Base-by-base conservation (phyloP, 2,113 vertebrate genomes). In the Nyctereutes procyonoides region DNA sequence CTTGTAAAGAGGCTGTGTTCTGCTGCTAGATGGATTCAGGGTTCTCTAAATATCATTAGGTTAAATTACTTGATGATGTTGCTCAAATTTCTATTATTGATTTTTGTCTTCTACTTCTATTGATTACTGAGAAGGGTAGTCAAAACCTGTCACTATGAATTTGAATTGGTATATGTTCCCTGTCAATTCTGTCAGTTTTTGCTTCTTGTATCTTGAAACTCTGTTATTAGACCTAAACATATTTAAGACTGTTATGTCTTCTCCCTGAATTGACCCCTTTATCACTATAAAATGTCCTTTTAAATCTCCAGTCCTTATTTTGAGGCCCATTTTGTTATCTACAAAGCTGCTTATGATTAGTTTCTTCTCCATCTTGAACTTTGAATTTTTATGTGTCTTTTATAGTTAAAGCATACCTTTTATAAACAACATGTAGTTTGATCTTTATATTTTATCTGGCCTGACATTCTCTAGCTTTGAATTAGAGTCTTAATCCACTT, bases 261-360 rank as follows among this genome's bases (percentile, higher is more conserved):
- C 24, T 58, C 58, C 20, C 14, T 84, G n/a, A 95, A 51, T 35
- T 48, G 69, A 63, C 26, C 32, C 4, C 20, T 81, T 90, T 76
- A 58, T 88, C 89, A 30, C 62, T 65, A 67, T n/a, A 67, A 87
- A 86, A 53, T 67, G 10, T 15, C 19, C 56, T 14, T 89, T 84
- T 90, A 88, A 14, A 83, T 53, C 22, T 55, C 71, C 83, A 15
- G 12, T 82, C 55, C n/a, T 73, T 94, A 60, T 79, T 95, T 97
- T 83, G 14, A 63, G 65, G n/a, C 22, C 28, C 51, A 11, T 26
- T 79, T 79, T 56, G 1, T 67, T 88, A 67, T 24, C 20, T 93
- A 17, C 17, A 63, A 85, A 63, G 26, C 9, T 3, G 60, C 2
- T 32, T 77, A 35, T 35, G 11, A 63, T 55, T 80, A 63, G 16